These are phyloP conservation scores for Glandiceps talaboti DNA, from an alignment of 53 echinoderm and acorn worm genomes.

Conservation along the genomic window DNA sequence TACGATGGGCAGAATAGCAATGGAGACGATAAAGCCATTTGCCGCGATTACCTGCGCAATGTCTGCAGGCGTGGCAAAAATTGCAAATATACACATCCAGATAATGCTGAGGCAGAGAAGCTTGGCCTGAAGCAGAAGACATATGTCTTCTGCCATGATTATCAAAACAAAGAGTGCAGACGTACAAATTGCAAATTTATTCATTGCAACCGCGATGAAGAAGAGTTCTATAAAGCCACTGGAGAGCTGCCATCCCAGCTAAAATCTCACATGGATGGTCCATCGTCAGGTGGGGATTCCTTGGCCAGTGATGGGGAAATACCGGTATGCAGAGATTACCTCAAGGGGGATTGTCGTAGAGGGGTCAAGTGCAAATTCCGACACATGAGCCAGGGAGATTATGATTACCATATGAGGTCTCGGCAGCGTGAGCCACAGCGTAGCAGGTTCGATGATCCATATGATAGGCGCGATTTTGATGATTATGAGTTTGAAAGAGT, in stretches of 20 bases:
- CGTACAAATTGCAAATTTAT: slow-evolving; percentile 75
- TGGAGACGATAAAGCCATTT: slow-evolving; percentile 15
- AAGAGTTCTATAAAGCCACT: slow-evolving; percentile 82
- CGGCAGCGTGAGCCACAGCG: slow-evolving; percentile 16
- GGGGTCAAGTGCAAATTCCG: slow-evolving; percentile 78
- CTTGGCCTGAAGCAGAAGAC: slow-evolving; percentile 16
- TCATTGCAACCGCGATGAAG: slow-evolving; percentile 72
- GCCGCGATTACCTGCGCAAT: slow-evolving; percentile 87
- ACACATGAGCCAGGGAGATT: slow-evolving; percentile 80
- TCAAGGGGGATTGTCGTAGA: slow-evolving; percentile 59
- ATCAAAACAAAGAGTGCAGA: slow-evolving; percentile 71
- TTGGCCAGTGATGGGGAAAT: slow-evolving; percentile 35
- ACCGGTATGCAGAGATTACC: slow-evolving; percentile 78
- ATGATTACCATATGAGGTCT: slow-evolving; percentile 55
- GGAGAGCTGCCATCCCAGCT: slow-evolving; percentile 68
- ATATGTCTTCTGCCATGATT: slow-evolving; percentile 77
- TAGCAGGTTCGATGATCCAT: slow-evolving; percentile 8
- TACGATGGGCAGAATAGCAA: too few species aligned
- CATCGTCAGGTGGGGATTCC: slow-evolving; percentile 6
- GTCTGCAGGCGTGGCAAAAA: slow-evolving; percentile 79
- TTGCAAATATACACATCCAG: slow-evolving; percentile 86
- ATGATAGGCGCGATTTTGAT: slow-evolving; percentile 19
- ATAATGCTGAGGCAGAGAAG: slow-evolving; percentile 14
- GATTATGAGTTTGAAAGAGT: slow-evolving; percentile 59
- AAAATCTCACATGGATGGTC: slow-evolving; percentile 24